A percentile compares a stretch with the other conserved stretches of the same genome.
These are phyloP conservation scores for Brachypodius melanocephalos DNA, from an alignment of 2,113 vertebrate genomes.

Conservation along the genomic window DNA sequence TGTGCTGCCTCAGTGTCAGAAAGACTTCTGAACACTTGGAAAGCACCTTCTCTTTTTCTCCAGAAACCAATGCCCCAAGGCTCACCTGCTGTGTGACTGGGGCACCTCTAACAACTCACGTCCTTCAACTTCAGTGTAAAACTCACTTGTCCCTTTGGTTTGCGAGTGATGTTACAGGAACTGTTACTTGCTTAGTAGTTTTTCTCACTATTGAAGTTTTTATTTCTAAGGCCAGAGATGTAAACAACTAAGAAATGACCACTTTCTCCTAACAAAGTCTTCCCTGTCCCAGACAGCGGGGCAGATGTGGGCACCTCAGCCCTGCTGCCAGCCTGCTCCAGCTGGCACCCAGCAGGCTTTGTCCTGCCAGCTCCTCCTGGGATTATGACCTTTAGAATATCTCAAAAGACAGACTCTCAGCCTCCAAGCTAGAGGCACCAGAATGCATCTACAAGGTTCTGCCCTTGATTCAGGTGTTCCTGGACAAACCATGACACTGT, in stretches of 20 bases:
- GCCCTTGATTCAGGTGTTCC: background rate
- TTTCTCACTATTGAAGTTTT: background rate
- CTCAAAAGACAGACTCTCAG: background rate
- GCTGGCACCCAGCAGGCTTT: background rate
- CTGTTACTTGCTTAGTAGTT: background rate
- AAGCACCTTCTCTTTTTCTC: background rate
- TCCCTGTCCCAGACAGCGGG: accelerated
- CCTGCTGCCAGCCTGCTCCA: background rate
- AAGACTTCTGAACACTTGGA: background rate
- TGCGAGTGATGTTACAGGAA: background rate
- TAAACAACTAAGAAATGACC: background rate
- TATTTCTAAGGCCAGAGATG: background rate
- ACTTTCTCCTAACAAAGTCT: background rate
- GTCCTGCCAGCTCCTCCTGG: background rate
- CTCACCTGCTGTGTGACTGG: background rate
- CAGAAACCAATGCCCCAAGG: background rate
- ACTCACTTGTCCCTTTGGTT: background rate
- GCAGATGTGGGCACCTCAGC: background rate
- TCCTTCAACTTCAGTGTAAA: background rate
- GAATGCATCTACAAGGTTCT: background rate
- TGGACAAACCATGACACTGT: background rate
- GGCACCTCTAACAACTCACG: background rate
- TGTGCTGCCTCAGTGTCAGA: background rate
- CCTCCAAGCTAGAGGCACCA: background rate
- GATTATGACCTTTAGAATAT: background rate